Percentiles rank a stretch among this genome's conserved stretches.
phyloP scores from a whole-genome alignment of 2,113 vertebrate species.

The Phalacrocorax carbo region DNA sequence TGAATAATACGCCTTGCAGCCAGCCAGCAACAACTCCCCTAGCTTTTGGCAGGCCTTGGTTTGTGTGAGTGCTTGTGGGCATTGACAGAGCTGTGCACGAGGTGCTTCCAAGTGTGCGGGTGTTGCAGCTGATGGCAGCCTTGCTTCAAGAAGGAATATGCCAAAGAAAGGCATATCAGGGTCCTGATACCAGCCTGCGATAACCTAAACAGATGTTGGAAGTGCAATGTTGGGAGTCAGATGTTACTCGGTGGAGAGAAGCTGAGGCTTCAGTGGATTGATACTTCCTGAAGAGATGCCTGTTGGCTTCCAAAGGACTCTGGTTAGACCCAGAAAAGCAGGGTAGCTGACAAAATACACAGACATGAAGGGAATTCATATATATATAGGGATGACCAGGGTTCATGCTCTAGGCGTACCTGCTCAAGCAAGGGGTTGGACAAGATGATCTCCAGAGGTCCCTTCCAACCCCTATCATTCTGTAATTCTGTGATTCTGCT shows the following conservation, averaged over 20 bases:
- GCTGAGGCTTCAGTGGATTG: neutral
- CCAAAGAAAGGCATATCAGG: neutral
- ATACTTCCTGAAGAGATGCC: neutral
- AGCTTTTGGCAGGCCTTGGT: neutral
- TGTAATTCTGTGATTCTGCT: no score
- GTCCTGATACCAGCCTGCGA: neutral
- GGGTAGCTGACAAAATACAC: neutral
- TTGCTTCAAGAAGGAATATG: neutral
- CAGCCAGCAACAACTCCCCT: neutral
- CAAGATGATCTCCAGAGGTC: no score
- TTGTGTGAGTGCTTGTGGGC: neutral
- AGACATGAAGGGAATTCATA: neutral
- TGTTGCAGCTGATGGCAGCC: neutral
- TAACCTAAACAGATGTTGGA: neutral
- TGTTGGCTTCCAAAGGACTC: neutral
- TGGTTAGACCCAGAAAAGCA: neutral
- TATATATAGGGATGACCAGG: no score
- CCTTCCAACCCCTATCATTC: no score
- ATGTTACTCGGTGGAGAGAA: neutral
- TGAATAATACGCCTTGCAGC: neutral
- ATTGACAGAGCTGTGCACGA: neutral
- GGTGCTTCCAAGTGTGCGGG: neutral
- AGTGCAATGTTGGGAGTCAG: neutral
- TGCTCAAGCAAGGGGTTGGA: no score
- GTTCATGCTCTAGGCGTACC: no score